Evolutionary conservation across 1,140 invertebrate species (phyloP), one percentile per base, ranked within the genome.

Genomic region (Calliopsis andreniformis): DNA sequence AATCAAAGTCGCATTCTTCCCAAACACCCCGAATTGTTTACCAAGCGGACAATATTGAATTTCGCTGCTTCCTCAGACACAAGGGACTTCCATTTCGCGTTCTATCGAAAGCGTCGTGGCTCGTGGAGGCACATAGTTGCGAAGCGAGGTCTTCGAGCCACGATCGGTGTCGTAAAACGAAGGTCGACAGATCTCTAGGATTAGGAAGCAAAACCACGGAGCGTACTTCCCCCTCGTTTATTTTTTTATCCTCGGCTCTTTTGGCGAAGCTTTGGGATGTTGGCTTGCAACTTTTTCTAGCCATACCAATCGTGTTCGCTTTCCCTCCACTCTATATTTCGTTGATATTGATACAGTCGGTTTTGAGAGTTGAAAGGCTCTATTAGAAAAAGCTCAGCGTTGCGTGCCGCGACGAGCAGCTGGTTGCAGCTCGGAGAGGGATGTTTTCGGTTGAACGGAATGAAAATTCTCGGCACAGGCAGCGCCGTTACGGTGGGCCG

Each of bases 381-480:
- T 45, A 56, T 45, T 56, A 45, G 61, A 55, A 43, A 32, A 32
- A 73, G 49, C 39, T 66, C 39, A 42, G 39, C 18, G 56, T 64
- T 64, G 70, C 61, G 47, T 55, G 70, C 28, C 35, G 32, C 23
- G 16, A 62, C n/a, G 32, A 28, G 23, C 35, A 1, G 12, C 25
- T 23, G 10, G 10, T 1, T 43, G 39, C 20, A 28, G 30, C 55
- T 20, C 58, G 35, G 10, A n/a, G 58, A 25, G 42, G 72, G 53
- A 58, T 68, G 25, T 39, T 67, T 30, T 35, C 28, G 51, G 20
- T 42, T 39, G 72, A 68, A 59, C 35, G 51, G 53, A 49, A 67
- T 28, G 53, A 75, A 75, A 75, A 76, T 76, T 68, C 53, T 28
- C 42, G 53, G 20, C 72, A 76, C 64, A 53, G 25, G 0, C 32